These are phyloP conservation scores for Chelmon rostratus DNA, from an alignment of 2,797 vertebrate genomes.

Conservation along the genomic window DNA sequence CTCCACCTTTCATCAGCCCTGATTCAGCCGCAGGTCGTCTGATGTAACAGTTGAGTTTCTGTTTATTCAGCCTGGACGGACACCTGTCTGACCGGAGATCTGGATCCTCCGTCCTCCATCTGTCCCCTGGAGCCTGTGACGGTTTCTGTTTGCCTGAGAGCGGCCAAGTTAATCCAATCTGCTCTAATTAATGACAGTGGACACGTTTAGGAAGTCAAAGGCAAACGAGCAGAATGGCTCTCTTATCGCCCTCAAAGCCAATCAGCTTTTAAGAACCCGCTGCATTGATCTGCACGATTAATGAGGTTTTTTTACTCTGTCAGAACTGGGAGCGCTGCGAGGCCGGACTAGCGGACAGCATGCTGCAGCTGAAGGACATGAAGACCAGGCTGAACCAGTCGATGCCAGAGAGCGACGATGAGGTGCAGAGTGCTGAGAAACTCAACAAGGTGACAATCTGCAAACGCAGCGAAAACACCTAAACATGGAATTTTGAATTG, in stretches of 20 bases:
- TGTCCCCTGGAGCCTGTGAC: slow-evolving; percentile 1
- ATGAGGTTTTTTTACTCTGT: not conserved
- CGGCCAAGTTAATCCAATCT: slow-evolving; percentile 62
- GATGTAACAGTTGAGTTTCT: slow-evolving; percentile 11
- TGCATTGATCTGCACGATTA: not conserved
- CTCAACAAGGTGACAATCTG: slow-evolving; percentile 83
- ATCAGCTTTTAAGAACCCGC: not conserved
- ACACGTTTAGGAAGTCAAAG: slow-evolving; percentile 21
- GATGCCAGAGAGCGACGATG: slow-evolving; percentile 85
- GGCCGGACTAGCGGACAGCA: slow-evolving; percentile 80
- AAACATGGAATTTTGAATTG: not conserved
- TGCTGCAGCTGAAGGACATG: slow-evolving; percentile 80
- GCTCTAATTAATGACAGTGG: slow-evolving; percentile 35
- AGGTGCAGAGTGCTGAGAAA: slow-evolving; percentile 82
- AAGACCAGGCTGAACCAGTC: slow-evolving; percentile 84
- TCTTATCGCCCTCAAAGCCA: not conserved
- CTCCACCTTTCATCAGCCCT: too few species aligned
- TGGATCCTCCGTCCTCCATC: slow-evolving; percentile 8
- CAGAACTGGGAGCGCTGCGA: slow-evolving; percentile 91
- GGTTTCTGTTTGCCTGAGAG: slow-evolving; percentile 7
- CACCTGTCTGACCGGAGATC: not conserved
- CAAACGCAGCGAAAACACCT: not conserved
- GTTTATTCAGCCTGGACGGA: not conserved
- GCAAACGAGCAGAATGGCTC: not conserved
- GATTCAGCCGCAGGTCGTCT: not conserved